phyloP scores from a whole-genome alignment of 2,113 vertebrate genomes.

The Sorex fumeus region DNA sequence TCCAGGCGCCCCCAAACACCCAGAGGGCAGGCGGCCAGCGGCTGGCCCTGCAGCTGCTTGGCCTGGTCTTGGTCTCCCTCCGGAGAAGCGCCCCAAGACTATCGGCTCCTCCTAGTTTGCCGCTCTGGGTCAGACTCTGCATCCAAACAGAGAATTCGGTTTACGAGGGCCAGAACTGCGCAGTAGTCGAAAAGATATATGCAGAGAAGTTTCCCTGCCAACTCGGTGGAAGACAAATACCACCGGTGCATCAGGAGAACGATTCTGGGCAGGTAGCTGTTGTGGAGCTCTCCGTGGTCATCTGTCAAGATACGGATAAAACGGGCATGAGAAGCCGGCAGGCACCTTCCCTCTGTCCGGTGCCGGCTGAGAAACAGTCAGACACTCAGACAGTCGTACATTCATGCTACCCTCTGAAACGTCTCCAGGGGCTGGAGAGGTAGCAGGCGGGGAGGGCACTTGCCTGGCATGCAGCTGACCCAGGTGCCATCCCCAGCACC shows the following conservation, averaged over 20 bases:
- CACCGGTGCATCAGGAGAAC: conserved; percentile 98
- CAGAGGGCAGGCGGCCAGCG: not conserved
- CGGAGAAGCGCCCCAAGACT: conserved; percentile 40
- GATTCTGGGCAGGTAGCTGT: conserved; percentile 93
- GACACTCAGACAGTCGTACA: too few species aligned
- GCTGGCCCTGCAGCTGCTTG: too few species aligned
- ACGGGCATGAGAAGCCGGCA: conserved; percentile 30
- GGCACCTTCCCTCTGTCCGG: conserved; percentile 4
- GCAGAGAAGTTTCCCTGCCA: conserved; percentile 95
- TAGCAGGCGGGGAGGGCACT: not conserved
- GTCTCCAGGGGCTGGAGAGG: not conserved
- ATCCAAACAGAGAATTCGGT: conserved; percentile 67
- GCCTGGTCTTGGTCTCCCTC: too few species aligned
- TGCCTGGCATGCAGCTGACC: not conserved
- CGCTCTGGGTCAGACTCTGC: conserved; percentile 33
- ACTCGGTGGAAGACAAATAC: conserved; percentile 96
- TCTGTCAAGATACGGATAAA: conserved; percentile 89
- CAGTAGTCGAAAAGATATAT: conserved; percentile 93
- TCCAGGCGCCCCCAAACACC: conserved; percentile 43
- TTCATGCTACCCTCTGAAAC: not conserved
- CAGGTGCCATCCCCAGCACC: not conserved
- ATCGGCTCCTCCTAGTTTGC: conserved; percentile 62
- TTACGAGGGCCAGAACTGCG: conserved; percentile 51
- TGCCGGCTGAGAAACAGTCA: conserved; percentile 16
- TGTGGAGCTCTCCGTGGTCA: conserved; percentile 92